Evolutionary conservation across 2,888 invertebrate genomes (phyloP).

Genomic region (Eupithecia subfuscata): DNA sequence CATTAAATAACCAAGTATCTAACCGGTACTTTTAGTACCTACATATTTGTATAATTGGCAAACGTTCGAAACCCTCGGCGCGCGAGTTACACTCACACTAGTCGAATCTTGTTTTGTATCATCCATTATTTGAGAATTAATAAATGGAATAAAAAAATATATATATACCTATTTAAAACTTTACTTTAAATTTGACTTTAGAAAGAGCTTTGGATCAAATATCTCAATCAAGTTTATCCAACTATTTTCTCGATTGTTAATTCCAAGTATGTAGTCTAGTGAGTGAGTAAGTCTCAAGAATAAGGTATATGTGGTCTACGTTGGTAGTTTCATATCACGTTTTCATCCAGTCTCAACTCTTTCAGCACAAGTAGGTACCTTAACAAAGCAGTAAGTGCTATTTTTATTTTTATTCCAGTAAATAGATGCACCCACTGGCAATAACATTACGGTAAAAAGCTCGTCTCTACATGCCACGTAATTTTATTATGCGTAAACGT

Average conservation of each 20-base stretch:
- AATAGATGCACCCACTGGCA: constrained; percentile 25
- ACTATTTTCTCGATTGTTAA: not conserved
- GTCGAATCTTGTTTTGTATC: no score
- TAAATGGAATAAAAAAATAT: no score
- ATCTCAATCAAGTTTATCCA: not conserved
- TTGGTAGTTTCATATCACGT: not conserved
- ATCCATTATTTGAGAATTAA: no score
- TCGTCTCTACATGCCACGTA: constrained; percentile 21
- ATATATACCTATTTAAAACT: no score
- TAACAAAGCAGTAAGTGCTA: not conserved
- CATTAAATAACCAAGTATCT: no score
- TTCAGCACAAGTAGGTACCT: not conserved
- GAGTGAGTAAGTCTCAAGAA: not conserved
- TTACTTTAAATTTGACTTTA: not conserved
- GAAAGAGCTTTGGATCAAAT: not conserved
- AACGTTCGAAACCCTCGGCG: no score
- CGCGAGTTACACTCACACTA: no score
- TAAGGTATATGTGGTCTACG: not conserved
- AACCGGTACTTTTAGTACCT: no score
- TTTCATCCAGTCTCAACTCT: not conserved
- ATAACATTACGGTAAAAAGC: constrained; percentile 24
- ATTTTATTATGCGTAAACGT: constrained; percentile 40
- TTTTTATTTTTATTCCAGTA: constrained; percentile 5
- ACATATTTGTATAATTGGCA: no score
- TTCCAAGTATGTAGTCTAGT: not conserved